Evolutionary conservation across 2,113 vertebrate genomes (phyloP).

Genomic region (Gavia stellata): DNA sequence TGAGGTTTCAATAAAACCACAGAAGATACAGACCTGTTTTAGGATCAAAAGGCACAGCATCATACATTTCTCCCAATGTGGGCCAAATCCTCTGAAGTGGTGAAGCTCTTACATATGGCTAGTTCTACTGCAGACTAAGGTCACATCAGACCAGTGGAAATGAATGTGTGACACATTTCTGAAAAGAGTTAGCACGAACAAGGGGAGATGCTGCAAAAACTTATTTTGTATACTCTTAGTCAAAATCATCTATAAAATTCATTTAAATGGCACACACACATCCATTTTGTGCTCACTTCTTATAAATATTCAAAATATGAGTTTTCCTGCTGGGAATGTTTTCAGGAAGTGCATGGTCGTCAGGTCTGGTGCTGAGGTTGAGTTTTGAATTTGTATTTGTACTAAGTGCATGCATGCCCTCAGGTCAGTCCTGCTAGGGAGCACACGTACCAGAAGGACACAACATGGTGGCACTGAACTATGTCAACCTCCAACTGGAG

Average conservation of each 20-base stretch:
- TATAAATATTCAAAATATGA: neutral
- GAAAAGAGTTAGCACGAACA: fast-evolving
- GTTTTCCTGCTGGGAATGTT: neutral
- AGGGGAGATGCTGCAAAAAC: neutral
- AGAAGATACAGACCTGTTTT: neutral
- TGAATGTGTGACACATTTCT: neutral
- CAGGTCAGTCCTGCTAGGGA: neutral
- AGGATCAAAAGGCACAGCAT: neutral
- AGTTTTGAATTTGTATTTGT: neutral
- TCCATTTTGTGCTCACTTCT: neutral
- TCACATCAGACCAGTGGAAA: neutral
- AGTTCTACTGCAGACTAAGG: neutral
- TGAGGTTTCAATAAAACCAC: neutral
- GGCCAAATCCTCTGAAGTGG: neutral
- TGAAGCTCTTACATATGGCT: neutral
- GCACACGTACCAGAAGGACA: neutral
- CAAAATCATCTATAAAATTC: neutral
- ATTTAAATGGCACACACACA: neutral
- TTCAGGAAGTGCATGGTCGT: neutral
- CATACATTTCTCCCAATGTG: neutral
- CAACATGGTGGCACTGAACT: neutral
- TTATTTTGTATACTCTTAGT: neutral
- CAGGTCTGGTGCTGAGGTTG: neutral
- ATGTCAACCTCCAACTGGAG: fast-evolving
- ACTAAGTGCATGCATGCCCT: neutral